Evolutionary conservation across 2,888 invertebrate genomes (phyloP).

Genomic region (Beris morrisii): DNA sequence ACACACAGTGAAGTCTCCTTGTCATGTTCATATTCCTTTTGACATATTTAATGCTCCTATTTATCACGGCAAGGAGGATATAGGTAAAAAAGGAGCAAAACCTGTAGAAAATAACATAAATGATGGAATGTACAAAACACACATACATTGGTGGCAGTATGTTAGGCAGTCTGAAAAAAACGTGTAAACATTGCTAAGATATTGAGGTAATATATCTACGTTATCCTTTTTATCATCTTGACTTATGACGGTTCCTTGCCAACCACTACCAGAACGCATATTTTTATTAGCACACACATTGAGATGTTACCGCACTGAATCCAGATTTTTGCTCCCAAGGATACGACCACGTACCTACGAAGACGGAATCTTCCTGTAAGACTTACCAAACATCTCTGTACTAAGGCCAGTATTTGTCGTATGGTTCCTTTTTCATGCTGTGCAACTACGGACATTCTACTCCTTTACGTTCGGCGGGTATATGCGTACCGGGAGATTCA

Average conservation of each 20-base stretch:
- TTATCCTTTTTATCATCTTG: constrained; percentile 25
- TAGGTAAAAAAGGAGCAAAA: neutral
- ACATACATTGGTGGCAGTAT: too few relatives aligned
- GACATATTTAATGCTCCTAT: constrained; percentile 10
- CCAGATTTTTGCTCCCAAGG: neutral
- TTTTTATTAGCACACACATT: neutral
- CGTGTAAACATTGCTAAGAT: constrained; percentile 28
- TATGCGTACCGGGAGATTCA: constrained; percentile 29
- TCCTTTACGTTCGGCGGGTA: neutral
- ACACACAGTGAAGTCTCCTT: neutral
- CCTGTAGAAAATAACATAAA: too few relatives aligned
- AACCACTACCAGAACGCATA: neutral
- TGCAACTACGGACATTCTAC: too few relatives aligned
- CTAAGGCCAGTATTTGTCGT: too few relatives aligned
- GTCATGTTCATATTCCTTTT: constrained; percentile 10
- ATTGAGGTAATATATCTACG: constrained; percentile 31
- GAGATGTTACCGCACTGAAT: neutral
- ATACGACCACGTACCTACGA: neutral
- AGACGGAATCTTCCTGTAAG: neutral
- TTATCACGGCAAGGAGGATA: constrained; percentile 1
- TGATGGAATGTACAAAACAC: too few relatives aligned
- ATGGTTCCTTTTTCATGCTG: too few relatives aligned
- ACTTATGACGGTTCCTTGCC: constrained; percentile 4
- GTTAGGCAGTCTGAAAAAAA: constrained; percentile 10
- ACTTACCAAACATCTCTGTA: neutral